Evolutionary conservation across 2,113 vertebrate species (phyloP), one percentile per base, ranked within the genome.

Genomic region (Galemys pyrenaicus): DNA sequence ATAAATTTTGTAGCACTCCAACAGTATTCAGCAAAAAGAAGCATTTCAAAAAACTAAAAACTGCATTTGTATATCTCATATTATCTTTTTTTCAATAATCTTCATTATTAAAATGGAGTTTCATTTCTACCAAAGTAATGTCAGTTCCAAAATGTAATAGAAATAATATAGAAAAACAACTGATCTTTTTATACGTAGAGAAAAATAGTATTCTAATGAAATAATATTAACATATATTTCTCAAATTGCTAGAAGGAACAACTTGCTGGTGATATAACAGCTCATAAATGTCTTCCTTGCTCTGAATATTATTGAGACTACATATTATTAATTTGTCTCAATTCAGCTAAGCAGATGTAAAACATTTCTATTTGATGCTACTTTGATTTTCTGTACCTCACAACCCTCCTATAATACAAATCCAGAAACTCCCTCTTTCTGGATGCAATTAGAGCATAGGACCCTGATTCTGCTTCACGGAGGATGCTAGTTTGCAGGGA

Each of bases 201-300:
- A 85, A 75, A 46, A 71, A 22, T 54, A 79, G 37, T 94, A 67
- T 94, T 79, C 62, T 85, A 81, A 94, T 92, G 17, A 95, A 93
- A 68, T n/a, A 87, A 64, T 62, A 78, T 86, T 84, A 97, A 60
- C 16, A 64, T 87, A 41, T 82, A 92, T 92, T 92, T 64, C 54
- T 75, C 35, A 70, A 70, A 70, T 19, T 87, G 13, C 74, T 89
- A 11, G n/a, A 16, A 78, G 44, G 56, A 60, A 82, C 77, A 75
- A 70, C n/a, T 89, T 93, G 44, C 56, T 94, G 9, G 28, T 67
- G 35, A 80, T 65, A 54, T 9, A 91, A 75, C 12, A 92, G 46
- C 41, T 78, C 37, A 60, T 44, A 81, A 95, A 84, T 58, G 17
- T 71, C 58, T 70, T 41, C 67, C 78, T 80, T 82, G n/a, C 10